A percentile compares a stretch with the other conserved stretches of the same genome.
Conservation (phyloP, 92 coral and sea anemone species). For the Phymanthus crucifer region DNA sequence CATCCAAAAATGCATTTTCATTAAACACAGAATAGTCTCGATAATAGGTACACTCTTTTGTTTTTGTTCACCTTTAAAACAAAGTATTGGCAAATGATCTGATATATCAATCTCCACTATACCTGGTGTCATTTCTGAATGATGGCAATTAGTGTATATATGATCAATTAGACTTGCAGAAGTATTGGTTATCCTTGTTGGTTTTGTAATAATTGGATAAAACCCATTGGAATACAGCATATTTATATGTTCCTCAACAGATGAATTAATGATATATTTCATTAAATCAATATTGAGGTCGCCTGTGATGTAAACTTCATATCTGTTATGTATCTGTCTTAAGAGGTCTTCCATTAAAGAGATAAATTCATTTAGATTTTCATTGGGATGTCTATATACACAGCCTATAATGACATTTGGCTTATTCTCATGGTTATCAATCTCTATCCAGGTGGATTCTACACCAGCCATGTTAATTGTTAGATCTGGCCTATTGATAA, state of each 20-base stretch:
- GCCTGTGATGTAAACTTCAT: neutral
- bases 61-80: neutral
- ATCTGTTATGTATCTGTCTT: neutral
- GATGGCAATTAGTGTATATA: conserved; percentile 17
- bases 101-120: conserved; percentile 30
- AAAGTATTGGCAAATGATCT: conserved; percentile 34
- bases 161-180: conserved; percentile 10
- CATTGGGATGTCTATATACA: neutral
- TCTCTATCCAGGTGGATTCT: conserved; percentile 33
- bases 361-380: neutral
- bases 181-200: conserved; percentile 9
- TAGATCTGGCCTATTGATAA: conserved; percentile 46
- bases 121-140: conserved; percentile 11
- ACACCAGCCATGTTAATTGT: conserved; percentile 43
- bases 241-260: neutral
- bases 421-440: neutral
- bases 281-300: neutral
- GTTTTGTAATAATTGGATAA: conserved; percentile 12
- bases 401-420: neutral
- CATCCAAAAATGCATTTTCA: neutral
- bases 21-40: conserved; percentile 23
- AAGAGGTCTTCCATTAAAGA: neutral
- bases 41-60: neutral
- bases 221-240: neutral
- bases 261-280: neutral